These are phyloP conservation scores for Caenorhabditis briggsae DNA, from an alignment of 1,140 invertebrate genomes.

Conservation along the genomic window DNA sequence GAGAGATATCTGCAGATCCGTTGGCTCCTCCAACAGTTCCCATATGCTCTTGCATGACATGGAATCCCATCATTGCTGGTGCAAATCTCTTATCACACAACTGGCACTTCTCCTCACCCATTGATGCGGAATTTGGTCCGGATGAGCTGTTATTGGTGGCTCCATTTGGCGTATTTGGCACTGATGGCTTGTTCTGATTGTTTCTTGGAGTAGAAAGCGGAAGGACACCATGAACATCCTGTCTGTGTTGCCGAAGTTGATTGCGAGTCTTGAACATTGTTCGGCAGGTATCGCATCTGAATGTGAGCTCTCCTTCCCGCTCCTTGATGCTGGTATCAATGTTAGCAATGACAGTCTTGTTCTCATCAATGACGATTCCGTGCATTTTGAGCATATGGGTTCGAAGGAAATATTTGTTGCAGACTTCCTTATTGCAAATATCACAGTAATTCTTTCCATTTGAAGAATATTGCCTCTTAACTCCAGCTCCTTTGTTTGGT, in stretches of 20 bases:
- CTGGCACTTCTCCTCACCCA: conserved; percentile 46
- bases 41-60: conserved; percentile 42
- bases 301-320: conserved; percentile 69
- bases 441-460: conserved; percentile 89
- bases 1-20: conserved; percentile 11
- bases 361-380: conserved; percentile 87
- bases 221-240: conserved; percentile 71
- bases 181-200: conserved; percentile 51
- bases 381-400: conserved; percentile 99
- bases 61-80: conserved; percentile 39
- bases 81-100: conserved; percentile 58
- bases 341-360: conserved; percentile 77
- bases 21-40: neutral
- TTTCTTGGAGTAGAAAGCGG: conserved; percentile 59
- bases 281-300: conserved; percentile 75
- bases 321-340: conserved; percentile 76
- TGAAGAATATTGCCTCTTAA: conserved; percentile 80
- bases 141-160: neutral
- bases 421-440: conserved; percentile 98
- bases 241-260: conserved; percentile 71
- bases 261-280: conserved; percentile 69
- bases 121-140: neutral
- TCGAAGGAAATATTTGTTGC: conserved; percentile 99
- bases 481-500: conserved; percentile 34
- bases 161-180: conserved; percentile 29